phyloP scores from a whole-genome alignment of 2,888 invertebrate species.

The Drosophila multiciliata region DNA sequence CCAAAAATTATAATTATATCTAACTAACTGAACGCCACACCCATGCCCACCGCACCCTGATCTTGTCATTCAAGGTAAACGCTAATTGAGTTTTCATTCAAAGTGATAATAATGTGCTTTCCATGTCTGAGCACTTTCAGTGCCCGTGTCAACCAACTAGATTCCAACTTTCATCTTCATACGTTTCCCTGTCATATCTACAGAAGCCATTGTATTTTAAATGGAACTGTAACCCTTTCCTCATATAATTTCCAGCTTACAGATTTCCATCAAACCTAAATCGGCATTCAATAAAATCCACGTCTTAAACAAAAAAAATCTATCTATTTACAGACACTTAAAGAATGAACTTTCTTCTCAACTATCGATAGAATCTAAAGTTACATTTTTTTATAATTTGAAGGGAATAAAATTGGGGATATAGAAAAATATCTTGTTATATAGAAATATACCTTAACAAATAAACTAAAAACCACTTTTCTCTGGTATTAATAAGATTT shows the following conservation, averaged over 20 bases:
- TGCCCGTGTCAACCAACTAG: background rate
- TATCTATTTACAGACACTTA: background rate
- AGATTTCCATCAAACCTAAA: background rate
- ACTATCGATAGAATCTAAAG: background rate
- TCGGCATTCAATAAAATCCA: background rate
- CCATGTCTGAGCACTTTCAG: constrained; percentile 12
- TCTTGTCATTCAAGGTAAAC: constrained; percentile 3
- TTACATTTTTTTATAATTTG: background rate
- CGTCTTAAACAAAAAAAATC: too few species aligned
- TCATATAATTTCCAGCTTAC: background rate
- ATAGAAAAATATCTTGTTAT: too few species aligned
- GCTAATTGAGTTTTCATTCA: constrained; percentile 72
- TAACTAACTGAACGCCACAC: constrained; percentile 30
- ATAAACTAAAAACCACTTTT: background rate
- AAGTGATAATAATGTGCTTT: constrained; percentile 45
- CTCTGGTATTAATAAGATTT: background rate
- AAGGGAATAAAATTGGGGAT: background rate
- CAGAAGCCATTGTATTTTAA: background rate
- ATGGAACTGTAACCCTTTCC: background rate
- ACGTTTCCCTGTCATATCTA: background rate
- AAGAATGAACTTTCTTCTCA: background rate
- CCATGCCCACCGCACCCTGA: constrained; percentile 32
- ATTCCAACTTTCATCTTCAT: background rate
- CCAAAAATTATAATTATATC: background rate
- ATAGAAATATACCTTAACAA: too few species aligned